These are phyloP conservation scores for Cryptocheilus praepositus DNA, from an alignment of 2,888 invertebrate species.

Conservation along the genomic window DNA sequence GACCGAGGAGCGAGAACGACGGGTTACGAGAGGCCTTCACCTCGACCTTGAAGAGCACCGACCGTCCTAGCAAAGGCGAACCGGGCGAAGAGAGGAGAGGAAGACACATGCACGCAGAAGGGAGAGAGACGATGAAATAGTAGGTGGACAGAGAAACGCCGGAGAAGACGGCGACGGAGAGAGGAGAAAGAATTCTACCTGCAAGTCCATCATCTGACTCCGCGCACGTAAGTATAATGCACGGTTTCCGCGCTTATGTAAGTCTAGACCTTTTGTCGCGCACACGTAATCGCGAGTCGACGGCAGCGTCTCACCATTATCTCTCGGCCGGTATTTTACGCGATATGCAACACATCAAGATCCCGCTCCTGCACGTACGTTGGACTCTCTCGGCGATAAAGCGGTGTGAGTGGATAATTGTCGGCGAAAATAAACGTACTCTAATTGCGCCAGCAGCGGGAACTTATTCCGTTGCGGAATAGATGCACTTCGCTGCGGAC, in stretches of 20 bases:
- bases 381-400: no score
- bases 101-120: conserved; percentile 3
- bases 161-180: conserved; percentile 8
- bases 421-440: no score
- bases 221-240: conserved; percentile 54
- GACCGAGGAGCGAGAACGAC: conserved; percentile 54
- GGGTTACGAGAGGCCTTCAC: conserved; percentile 61
- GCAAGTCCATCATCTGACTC: conserved; percentile 33
- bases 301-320: conserved; percentile 24
- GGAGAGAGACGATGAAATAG: no score
- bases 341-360: no score
- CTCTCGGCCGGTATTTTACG: conserved; percentile 4
- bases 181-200: conserved; percentile 28
- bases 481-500: no score
- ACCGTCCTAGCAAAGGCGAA: conserved; percentile 66
- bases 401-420: no score
- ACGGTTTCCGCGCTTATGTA: conserved; percentile 65
- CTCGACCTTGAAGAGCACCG: conserved; percentile 67
- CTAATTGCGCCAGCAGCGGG: no score
- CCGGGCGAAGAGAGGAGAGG: conserved; percentile 42
- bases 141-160: conserved; percentile 31
- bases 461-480: no score
- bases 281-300: conserved; percentile 32
- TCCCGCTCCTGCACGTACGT: no score
- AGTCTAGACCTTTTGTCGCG: conserved; percentile 43